These are phyloP conservation scores for Enoplosus armatus DNA, from an alignment of 2,797 vertebrate species.

Conservation along the genomic window DNA sequence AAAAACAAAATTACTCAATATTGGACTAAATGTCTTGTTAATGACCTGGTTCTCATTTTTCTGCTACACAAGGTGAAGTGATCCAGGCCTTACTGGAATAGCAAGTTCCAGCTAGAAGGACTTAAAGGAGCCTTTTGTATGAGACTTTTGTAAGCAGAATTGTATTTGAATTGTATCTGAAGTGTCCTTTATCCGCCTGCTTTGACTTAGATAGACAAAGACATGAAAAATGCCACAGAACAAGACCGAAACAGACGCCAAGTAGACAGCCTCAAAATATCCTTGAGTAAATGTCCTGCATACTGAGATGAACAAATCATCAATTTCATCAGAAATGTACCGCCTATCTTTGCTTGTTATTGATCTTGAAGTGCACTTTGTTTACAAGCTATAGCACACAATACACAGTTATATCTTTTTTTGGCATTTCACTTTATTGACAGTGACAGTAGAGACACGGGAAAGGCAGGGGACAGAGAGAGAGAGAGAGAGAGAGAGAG, in stretches of 20 bases:
- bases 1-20: conserved; percentile 4
- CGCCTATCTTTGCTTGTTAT: conserved; percentile 60
- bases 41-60: conserved; percentile 12
- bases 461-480: too few relatives aligned
- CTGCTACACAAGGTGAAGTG: neutral
- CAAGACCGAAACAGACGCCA: conserved; percentile 24
- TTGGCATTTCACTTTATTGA: too few relatives aligned
- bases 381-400: conserved; percentile 56
- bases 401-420: conserved; percentile 60
- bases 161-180: too few relatives aligned
- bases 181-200: conserved; percentile 22
- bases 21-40: neutral
- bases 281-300: conserved; percentile 45
- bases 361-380: conserved; percentile 73
- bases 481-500: too few relatives aligned
- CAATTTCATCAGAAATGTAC: conserved; percentile 58
- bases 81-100: neutral
- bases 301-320: conserved; percentile 42
- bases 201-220: conserved; percentile 28
- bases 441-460: too few relatives aligned
- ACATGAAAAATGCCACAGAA: conserved; percentile 31
- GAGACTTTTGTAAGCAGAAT: conserved; percentile 27
- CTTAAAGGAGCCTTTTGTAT: neutral
- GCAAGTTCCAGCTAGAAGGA: neutral
- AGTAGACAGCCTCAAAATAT: conserved; percentile 48